Conservation (phyloP, 2,888 invertebrate genomes). For the Gastracanthus pulcherrimus region DNA sequence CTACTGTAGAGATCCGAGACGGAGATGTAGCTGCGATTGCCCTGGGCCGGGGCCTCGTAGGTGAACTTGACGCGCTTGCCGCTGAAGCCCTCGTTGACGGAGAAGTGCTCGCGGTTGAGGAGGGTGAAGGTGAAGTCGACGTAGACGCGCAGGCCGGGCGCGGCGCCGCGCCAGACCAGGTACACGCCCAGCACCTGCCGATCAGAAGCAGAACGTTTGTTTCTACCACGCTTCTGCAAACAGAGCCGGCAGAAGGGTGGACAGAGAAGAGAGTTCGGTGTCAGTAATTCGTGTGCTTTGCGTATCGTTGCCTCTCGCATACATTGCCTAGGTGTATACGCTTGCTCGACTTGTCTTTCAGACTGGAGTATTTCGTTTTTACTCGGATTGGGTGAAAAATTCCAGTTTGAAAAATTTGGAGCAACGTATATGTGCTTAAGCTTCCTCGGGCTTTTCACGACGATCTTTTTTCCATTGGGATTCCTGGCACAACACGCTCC, state of each 20-base stretch:
- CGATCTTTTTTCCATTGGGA: slow-evolving; percentile 37
- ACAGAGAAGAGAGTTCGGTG: not conserved
- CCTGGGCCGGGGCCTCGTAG: slow-evolving; percentile 85
- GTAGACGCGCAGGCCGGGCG: slow-evolving; percentile 87
- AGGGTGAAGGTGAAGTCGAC: slow-evolving; percentile 90
- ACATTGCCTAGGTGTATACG: not conserved
- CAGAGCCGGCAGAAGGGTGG: slow-evolving; percentile 40
- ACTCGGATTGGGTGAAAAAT: no score
- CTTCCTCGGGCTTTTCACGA: slow-evolving; percentile 51
- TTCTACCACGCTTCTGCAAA: slow-evolving; percentile 55
- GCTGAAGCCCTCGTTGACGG: slow-evolving; percentile 88
- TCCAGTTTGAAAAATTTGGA: not conserved
- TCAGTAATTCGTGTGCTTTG: not conserved
- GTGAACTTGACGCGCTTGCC: slow-evolving; percentile 87
- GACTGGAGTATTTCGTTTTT: no score
- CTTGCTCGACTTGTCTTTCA: not conserved
- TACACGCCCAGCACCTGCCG: slow-evolving; percentile 84
- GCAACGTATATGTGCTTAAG: not conserved
- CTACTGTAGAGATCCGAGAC: slow-evolving; percentile 85
- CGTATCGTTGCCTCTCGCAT: not conserved
- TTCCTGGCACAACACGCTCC: no score
- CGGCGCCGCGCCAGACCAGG: slow-evolving; percentile 87
- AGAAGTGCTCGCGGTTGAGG: slow-evolving; percentile 89
- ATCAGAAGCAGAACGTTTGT: slow-evolving; percentile 58
- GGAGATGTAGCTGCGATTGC: slow-evolving; percentile 86